Evolutionary conservation across 2,113 vertebrate genomes (phyloP), one percentile per base, ranked within the genome.

Genomic region (Labrus mixtus): DNA sequence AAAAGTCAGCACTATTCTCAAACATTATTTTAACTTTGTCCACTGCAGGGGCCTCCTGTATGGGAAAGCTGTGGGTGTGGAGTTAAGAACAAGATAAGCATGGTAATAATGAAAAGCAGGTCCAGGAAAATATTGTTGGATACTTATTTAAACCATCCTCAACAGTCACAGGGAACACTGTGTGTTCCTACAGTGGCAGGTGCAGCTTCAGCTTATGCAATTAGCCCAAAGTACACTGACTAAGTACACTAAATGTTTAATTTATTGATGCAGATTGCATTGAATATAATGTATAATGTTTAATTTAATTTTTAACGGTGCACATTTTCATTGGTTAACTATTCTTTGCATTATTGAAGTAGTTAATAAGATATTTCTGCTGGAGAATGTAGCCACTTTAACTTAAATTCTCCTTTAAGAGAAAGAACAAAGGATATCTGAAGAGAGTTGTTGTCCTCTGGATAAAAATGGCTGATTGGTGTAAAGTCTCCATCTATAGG

Each of bases 381-480:
- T 45, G 15, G 12, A 45, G 12, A 13, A 45, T 45, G 12, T 45
- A 45, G 43, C 11, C 43, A 45, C 1, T 5, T 15, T 16, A 12
- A 45, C 4, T 50, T 10, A 41, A 4, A 23, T n/a, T 19, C 12
- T 15, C 10, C 13, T 15, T 59, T 16, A 17, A 23, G 3, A 11
- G 19, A 19, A 19, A 62, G 9, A 69, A 43, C n/a, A 66, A 95
- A 97, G 97, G 98, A 98, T 99, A 99, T 99, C 81, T 99, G 97
- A 69, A 97, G 92, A 0, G 94, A 91, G 15, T 97, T 96, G 93
- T 65, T 88, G 85, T 99, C 97, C 61, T 97, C 94, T 0, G 98
- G 97, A 83, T 97, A 98, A 83, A 99, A 95, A 12, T 92, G 79
- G 0, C 91, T 75, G 3, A 98, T 92, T 16, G 81, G 91, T 45